Conservation (phyloP, 2,888 invertebrate species). For the Apoderus coryli region DNA sequence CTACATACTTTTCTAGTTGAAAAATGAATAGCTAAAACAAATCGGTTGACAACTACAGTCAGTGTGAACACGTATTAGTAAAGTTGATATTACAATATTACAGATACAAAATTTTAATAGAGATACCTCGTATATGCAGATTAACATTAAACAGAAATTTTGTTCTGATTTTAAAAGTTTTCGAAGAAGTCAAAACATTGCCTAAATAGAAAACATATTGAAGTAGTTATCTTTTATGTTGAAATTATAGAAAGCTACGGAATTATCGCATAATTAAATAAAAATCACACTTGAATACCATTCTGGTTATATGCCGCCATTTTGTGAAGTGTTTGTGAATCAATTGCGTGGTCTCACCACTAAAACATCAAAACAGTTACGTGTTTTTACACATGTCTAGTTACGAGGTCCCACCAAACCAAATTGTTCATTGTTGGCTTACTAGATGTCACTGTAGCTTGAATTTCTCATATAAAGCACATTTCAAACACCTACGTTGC, state of each 20-base stretch:
- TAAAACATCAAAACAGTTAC: too few species aligned
- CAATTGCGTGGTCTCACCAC: conserved; percentile 1
- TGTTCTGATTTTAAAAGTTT: not conserved
- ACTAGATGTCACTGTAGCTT: too few species aligned
- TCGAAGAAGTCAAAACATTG: conserved; percentile 1
- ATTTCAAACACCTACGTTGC: too few species aligned
- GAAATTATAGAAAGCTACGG: not conserved
- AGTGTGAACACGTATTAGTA: too few species aligned
- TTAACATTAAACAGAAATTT: conserved; percentile 1
- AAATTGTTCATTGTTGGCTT: too few species aligned
- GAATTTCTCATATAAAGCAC: too few species aligned
- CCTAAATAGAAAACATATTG: not conserved
- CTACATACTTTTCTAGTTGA: too few species aligned
- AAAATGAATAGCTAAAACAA: too few species aligned
- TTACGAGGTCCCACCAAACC: too few species aligned
- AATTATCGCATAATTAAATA: conserved; percentile 2
- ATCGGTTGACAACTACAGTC: too few species aligned
- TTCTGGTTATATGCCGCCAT: not conserved
- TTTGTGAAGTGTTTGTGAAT: conserved; percentile 1
- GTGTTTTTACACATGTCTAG: too few species aligned
- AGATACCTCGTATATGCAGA: conserved; percentile 2
- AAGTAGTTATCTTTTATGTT: not conserved
- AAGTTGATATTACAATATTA: not conserved
- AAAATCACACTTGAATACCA: conserved; percentile 2
- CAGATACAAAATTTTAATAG: not conserved